A percentile compares a stretch with the other conserved stretches of the same genome.
Conservation (phyloP, 1,140 invertebrate species). For the Matsumurasca onukii region DNA sequence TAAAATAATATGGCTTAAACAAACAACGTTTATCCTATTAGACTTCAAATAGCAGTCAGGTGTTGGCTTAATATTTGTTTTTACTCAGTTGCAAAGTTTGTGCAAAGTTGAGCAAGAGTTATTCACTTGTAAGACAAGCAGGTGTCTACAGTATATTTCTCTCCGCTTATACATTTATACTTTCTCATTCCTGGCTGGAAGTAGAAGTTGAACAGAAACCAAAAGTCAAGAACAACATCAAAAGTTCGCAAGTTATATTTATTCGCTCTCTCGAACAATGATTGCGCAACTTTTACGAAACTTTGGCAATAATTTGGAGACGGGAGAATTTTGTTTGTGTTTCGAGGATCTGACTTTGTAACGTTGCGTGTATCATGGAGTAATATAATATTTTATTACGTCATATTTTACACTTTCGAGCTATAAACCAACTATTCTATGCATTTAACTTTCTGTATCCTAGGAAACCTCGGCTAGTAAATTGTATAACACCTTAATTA, state of each 20-base stretch:
- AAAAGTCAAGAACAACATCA: constrained; percentile 8
- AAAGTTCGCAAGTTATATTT: constrained; percentile 8
- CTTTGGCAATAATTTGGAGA: no score
- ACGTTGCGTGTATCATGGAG: no score
- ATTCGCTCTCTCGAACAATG: neutral
- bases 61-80: constrained; percentile 17
- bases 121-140: constrained; percentile 1
- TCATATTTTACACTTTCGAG: no score
- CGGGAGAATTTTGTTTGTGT: no score
- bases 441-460: no score
- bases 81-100: constrained; percentile 15
- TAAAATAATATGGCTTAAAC: no score
- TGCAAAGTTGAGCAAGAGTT: neutral
- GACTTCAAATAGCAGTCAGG: neutral
- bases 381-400: no score
- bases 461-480: no score
- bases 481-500: no score
- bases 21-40: no score
- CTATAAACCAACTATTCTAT: no score
- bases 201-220: constrained; percentile 12
- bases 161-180: constrained; percentile 9
- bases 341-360: no score
- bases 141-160: neutral
- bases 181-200: constrained; percentile 10
- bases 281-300: neutral